phyloP scores from a whole-genome alignment of 2,888 invertebrate species.

The Drosophila nigritarsus region DNA sequence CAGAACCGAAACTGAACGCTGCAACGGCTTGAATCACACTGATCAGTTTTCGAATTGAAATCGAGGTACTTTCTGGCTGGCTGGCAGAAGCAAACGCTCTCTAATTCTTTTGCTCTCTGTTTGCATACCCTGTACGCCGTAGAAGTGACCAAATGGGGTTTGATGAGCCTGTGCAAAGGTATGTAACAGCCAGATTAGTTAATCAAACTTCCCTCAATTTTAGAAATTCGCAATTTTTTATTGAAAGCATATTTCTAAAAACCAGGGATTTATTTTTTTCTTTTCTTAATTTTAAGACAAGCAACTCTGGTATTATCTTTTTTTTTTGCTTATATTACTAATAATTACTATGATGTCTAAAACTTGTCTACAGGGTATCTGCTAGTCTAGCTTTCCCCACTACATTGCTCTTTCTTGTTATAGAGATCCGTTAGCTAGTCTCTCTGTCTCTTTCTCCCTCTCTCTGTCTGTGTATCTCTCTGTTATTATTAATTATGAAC shows the following conservation, averaged over 20 bases:
- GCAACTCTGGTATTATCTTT: not conserved
- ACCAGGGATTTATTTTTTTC: too few species aligned
- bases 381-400: not conserved
- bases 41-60: slow-evolving; percentile 50
- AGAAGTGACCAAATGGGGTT: too few species aligned
- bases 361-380: not conserved
- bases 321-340: not conserved
- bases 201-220: not conserved
- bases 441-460: slow-evolving; percentile 4
- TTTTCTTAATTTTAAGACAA: too few species aligned
- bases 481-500: slow-evolving; percentile 68
- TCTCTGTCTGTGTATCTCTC: not conserved
- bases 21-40: slow-evolving; percentile 63
- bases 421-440: slow-evolving; percentile 9
- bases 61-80: slow-evolving; percentile 45
- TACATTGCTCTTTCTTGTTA: not conserved
- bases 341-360: not conserved
- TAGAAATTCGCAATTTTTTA: not conserved
- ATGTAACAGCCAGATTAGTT: not conserved
- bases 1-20: slow-evolving; percentile 27
- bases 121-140: not conserved
- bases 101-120: not conserved
- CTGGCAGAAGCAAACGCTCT: not conserved
- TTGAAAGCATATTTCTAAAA: not conserved
- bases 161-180: not conserved